Conservation (phyloP, 1,140 invertebrate genomes). For the Pseudomyrmex concolor region DNA sequence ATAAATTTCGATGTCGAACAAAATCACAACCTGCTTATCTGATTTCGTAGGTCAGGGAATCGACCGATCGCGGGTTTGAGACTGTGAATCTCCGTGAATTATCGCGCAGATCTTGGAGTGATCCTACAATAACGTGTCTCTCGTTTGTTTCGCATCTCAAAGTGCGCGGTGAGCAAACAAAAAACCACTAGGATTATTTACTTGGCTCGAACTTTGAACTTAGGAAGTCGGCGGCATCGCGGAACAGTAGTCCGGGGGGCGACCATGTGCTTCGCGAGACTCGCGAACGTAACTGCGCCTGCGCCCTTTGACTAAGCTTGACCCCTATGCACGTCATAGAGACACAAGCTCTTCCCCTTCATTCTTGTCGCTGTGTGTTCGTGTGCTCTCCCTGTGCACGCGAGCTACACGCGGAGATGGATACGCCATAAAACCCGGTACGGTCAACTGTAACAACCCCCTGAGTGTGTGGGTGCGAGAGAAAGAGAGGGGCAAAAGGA, state of each 20-base stretch:
- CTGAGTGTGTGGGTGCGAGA: conserved; percentile 58
- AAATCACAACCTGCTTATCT: conserved; percentile 15
- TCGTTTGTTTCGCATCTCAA: not conserved
- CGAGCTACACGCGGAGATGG: conserved; percentile 64
- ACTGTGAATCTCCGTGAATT: not conserved
- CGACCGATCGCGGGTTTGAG: not conserved
- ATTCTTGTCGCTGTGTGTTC: conserved; percentile 39
- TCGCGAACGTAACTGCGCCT: conserved; percentile 82
- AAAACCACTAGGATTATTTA: conserved; percentile 72
- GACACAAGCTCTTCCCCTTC: conserved; percentile 52
- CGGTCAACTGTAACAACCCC: conserved; percentile 76
- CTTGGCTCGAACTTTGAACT: conserved; percentile 57
- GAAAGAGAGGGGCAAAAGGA: not conserved
- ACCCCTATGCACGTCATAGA: conserved; percentile 76
- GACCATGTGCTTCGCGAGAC: conserved; percentile 82
- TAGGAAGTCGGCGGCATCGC: conserved; percentile 67
- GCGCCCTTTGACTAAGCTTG: conserved; percentile 79
- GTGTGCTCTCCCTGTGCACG: conserved; percentile 18
- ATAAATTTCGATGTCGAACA: conserved; percentile 6
- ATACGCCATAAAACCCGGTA: conserved; percentile 76
- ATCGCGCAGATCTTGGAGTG: not conserved
- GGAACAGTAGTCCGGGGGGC: conserved; percentile 71
- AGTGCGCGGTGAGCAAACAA: conserved; percentile 1
- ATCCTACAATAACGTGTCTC: not conserved
- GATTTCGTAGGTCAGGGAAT: conserved; percentile 44